phyloP scores from a whole-genome alignment of 1,140 invertebrate species.

The Muscidifurax raptorellus region DNA sequence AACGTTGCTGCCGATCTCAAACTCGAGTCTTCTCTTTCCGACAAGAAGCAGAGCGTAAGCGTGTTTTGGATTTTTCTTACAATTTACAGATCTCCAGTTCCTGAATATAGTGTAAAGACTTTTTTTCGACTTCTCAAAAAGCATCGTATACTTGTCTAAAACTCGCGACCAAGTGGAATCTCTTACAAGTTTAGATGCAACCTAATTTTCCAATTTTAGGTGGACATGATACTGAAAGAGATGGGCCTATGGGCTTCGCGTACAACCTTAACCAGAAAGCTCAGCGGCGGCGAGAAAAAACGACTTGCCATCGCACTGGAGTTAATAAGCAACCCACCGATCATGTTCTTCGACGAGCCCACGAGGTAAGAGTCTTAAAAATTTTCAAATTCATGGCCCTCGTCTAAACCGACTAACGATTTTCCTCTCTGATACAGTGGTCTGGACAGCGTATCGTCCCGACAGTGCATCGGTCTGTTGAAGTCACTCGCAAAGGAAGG shows the following conservation, averaged over 20 bases:
- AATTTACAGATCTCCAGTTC: no score
- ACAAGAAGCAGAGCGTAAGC: conserved; percentile 84
- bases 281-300: conserved; percentile 93
- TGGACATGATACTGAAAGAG: conserved; percentile 83
- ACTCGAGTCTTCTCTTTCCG: conserved; percentile 78
- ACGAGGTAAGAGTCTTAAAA: conserved; percentile 82
- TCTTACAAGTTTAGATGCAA: no score
- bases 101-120: no score
- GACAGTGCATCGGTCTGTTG: conserved; percentile 86
- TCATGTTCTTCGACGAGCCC: conserved; percentile 95
- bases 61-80: background rate
- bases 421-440: conserved; percentile 79
- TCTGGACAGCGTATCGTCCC: conserved; percentile 89
- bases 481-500: conserved; percentile 87
- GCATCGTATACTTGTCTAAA: no score
- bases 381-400: background rate
- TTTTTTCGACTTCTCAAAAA: no score
- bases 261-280: conserved; percentile 81
- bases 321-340: conserved; percentile 90
- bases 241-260: conserved; percentile 81
- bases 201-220: conserved; percentile 68
- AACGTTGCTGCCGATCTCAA: conserved; percentile 91
- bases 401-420: background rate
- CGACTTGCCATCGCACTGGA: conserved; percentile 91
- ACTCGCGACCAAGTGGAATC: no score